phyloP scores from a whole-genome alignment of 2,797 vertebrate species.

The Falco naumanni region DNA sequence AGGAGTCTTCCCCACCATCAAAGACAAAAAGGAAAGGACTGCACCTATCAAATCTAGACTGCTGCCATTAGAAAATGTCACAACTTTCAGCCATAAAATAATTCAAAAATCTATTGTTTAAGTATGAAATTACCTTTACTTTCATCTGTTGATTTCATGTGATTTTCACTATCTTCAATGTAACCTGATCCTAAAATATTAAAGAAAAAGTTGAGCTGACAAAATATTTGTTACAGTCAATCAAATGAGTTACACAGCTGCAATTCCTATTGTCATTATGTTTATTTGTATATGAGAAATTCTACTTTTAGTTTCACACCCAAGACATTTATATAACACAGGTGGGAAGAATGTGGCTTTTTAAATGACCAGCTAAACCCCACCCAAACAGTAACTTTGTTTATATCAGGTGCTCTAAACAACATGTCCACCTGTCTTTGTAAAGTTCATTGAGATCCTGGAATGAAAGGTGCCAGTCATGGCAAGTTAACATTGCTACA shows the following conservation, averaged over 20 bases:
- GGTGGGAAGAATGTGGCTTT: background rate
- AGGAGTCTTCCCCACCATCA: background rate
- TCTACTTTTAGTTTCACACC: background rate
- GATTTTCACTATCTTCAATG: constrained; percentile 76
- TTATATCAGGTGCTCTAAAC: background rate
- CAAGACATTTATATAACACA: background rate
- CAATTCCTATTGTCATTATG: background rate
- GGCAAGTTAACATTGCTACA: background rate
- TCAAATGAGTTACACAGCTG: background rate
- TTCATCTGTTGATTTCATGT: constrained; percentile 74
- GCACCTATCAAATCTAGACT: background rate
- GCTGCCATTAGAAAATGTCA: background rate
- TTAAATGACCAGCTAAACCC: background rate
- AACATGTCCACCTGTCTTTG: background rate
- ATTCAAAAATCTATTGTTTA: background rate
- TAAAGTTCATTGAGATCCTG: background rate
- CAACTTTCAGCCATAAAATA: background rate
- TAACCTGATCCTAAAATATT: constrained; percentile 68
- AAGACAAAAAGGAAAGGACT: background rate
- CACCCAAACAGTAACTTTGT: background rate
- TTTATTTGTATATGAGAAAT: background rate
- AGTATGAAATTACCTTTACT: constrained; percentile 75
- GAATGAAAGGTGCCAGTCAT: background rate
- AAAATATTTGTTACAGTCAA: background rate
- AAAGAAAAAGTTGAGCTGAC: background rate